Base-by-base conservation (phyloP, 2,113 vertebrate species). In the Cheilinus undulatus region DNA sequence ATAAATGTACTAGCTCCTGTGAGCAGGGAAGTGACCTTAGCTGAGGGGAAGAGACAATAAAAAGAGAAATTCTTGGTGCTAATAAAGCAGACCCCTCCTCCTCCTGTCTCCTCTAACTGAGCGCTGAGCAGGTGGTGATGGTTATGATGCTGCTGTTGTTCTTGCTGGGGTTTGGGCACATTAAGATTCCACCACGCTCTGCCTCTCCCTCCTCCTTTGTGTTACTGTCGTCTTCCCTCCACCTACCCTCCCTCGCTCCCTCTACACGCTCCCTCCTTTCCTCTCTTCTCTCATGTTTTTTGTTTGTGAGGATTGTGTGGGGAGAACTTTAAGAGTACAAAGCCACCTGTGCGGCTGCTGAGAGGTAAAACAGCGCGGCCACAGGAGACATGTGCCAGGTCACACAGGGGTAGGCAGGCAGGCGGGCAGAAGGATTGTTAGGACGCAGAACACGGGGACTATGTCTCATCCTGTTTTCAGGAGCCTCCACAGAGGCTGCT, bases 101-200 rank as follows among this genome's bases (percentile, higher is more conserved):
- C 4, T 38, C 53, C 42, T 4, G 36, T 65, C 69, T 63, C 30
- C 42, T 63, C 70, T 69, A 58, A 59, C 49, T 36, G 72, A 40
- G 36, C 26, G 38, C 26, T 20, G 78, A 84, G 84, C 78, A 83
- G 73, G 76, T 84, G 84, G 63, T 66, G 73, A 69, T 28, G 1
- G 67, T 79, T 62, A 63, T 62, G 80, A 83, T 83, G 78, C 51
- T 71, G 69, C 49, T 36, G 60, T 51, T 53, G 63, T 76, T 76
- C 51, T 76, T 60, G 43, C 56, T 68, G 65, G 58, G 77, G 74
- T 81, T 72, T 65, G 42, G n/a, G 24, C 58, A 57, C 69, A 80
- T 82, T 78, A 76, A 86, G 73, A 84, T 83, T 82, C 76, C 64
- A 62, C 27, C 19, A n/a, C 17, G 13, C 61, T 64, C 36, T 51